These are phyloP conservation scores for Tiaroga cobitis DNA, from an alignment of 2,797 vertebrate species.

Conservation along the genomic window DNA sequence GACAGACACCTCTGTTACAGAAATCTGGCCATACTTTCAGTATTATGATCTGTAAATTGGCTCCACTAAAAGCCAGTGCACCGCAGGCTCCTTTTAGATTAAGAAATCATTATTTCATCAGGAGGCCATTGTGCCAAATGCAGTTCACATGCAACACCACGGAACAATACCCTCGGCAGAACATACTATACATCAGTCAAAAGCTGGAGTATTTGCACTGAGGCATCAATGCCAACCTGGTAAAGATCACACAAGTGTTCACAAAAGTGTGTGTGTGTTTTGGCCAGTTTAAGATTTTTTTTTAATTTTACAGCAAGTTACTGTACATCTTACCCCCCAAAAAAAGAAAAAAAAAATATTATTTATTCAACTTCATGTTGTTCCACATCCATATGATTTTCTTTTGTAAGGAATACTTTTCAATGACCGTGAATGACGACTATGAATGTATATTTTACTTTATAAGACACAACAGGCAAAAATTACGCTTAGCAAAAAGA, in stretches of 20 bases:
- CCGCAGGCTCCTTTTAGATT: slow-evolving; percentile 43
- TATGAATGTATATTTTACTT: neutral
- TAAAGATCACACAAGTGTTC: neutral
- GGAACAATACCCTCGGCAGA: slow-evolving; percentile 1
- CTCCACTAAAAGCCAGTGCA: slow-evolving; percentile 51
- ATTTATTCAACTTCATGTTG: neutral
- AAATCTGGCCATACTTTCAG: slow-evolving; percentile 46
- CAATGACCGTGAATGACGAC: neutral
- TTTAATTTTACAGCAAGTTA: neutral
- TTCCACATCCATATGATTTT: neutral
- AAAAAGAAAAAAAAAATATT: neutral
- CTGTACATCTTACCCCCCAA: too few species aligned
- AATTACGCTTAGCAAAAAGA: neutral
- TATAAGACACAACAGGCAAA: neutral
- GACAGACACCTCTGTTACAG: slow-evolving; percentile 31
- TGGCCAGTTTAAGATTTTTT: neutral
- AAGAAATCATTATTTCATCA: slow-evolving; percentile 53
- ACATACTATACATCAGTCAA: slow-evolving; percentile 9
- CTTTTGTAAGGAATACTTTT: neutral
- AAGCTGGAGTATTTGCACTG: slow-evolving; percentile 12
- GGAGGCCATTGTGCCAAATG: slow-evolving; percentile 23
- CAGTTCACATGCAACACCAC: slow-evolving; percentile 21
- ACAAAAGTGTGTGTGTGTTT: neutral
- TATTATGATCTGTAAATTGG: slow-evolving; percentile 54
- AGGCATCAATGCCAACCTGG: slow-evolving; percentile 6